Conservation (phyloP, 2,113 vertebrate species). For the Varanus salvator region DNA sequence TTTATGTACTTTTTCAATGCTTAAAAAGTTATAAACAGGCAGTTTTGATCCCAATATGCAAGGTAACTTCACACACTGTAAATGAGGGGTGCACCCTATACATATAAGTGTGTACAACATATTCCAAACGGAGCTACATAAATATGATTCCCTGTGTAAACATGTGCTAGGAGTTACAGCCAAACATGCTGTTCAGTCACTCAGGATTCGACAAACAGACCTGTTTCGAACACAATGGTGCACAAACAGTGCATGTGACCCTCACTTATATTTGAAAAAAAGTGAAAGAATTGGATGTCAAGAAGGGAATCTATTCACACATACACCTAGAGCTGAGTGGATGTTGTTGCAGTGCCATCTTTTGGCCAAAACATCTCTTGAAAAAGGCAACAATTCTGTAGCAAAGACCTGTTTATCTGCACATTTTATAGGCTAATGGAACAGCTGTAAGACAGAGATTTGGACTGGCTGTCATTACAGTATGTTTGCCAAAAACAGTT, state of each 20-base stretch:
- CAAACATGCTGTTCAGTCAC: neutral
- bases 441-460: neutral
- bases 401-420: neutral
- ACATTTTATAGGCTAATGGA: neutral
- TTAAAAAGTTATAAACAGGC: slow-evolving; percentile 28
- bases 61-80: neutral
- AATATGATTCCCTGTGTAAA: neutral
- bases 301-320: fast-evolving
- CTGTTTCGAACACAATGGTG: neutral
- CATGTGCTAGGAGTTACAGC: neutral
- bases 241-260: neutral
- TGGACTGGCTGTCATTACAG: neutral
- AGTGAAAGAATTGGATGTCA: neutral
- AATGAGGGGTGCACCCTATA: neutral
- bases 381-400: neutral
- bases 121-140: neutral
- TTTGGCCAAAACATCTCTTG: slow-evolving; percentile 71
- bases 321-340: slow-evolving; percentile 23
- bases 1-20: neutral
- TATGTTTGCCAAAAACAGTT: neutral
- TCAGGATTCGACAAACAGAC: neutral
- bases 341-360: slow-evolving; percentile 80
- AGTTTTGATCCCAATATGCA: neutral
- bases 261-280: neutral
- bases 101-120: too few species aligned